Percentiles rank a stretch among this genome's conserved stretches.
Evolutionary conservation across 2,797 vertebrate genomes (phyloP).

Genomic region (Alosa sapidissima): DNA sequence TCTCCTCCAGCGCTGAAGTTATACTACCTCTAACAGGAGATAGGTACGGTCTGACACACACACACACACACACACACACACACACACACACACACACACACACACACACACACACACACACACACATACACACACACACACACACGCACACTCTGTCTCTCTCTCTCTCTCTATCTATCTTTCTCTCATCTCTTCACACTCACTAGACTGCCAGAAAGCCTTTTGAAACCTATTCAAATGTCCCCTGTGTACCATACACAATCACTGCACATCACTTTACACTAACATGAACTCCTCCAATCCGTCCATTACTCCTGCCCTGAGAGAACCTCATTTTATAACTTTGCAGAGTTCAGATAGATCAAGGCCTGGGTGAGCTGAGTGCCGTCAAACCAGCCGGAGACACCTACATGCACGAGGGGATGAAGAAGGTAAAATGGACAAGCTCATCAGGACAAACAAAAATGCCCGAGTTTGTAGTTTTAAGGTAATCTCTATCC

Average conservation of each 20-base stretch:
- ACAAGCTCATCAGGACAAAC: no score
- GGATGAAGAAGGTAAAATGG: slow-evolving; percentile 79
- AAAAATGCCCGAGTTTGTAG: no score
- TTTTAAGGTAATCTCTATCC: not conserved
- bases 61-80: not conserved
- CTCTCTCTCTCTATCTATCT: not conserved
- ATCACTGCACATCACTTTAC: not conserved
- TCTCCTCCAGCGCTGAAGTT: slow-evolving; percentile 80
- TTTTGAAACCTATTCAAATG: not conserved
- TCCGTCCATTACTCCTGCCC: not conserved
- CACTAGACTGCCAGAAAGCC: not conserved
- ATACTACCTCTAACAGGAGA: slow-evolving; percentile 86
- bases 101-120: not conserved
- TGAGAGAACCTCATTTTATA: not conserved
- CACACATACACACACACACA: no score
- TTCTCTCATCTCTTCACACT: not conserved
- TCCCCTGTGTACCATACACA: not conserved
- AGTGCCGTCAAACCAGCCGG: slow-evolving; percentile 81
- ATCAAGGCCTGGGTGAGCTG: slow-evolving; percentile 80
- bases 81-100: not conserved
- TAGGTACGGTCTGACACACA: slow-evolving; percentile 74
- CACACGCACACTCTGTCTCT: no score
- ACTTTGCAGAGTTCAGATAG: slow-evolving; percentile 72
- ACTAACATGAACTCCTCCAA: not conserved
- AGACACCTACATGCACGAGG: slow-evolving; percentile 95